Evolutionary conservation across 2,888 invertebrate genomes (phyloP), one percentile per base, ranked within the genome.

Genomic region (Aphidoletes aphidimyza): DNA sequence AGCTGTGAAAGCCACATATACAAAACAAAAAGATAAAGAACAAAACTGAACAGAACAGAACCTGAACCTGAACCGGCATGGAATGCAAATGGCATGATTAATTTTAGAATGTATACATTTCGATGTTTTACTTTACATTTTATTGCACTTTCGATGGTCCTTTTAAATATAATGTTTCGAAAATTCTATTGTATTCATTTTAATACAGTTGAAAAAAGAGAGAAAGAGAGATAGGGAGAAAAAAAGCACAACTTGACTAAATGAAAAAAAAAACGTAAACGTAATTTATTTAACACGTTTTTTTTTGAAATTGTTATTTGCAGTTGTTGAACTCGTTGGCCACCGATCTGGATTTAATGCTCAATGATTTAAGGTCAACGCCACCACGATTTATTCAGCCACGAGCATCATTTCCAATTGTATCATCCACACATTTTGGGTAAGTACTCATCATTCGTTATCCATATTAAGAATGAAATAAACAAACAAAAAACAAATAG

Each of bases 281-380:
- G 19, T 30, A 83, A 45, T 83, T 39, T 83, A 39, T 83, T 83
- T 39, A 8, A 30, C 14, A 45, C 49, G 2, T 34, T 84, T 36
- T 54, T 54, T 54, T 37, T 84, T 39, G 11, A 9, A 17, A 11
- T 37, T 85, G 87, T 87, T 88, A 85, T 88, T 93, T 93, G 69
- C 92, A 95, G 95, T 91, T 95, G 90, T 93, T 95, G 90, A 95
- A 93, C 90, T 93, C 94, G 85, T 91, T 96, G 88, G 96, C 96
- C 86, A 93, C 93, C 88, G 96, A 96, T 91, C 91, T 96, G 91
- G 96, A 96, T 91, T 94, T 94, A 87, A 95, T 96, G 95, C 92
- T 96, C 88, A 94, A 93, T 87, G 96, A 96, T 89, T 91, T 96
- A 86, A 95, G 95, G 88, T 94, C 95, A 87, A 93, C 94, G 85